phyloP scores from a whole-genome alignment of 2,113 vertebrate species.

The Leptobrachium leishanense region DNA sequence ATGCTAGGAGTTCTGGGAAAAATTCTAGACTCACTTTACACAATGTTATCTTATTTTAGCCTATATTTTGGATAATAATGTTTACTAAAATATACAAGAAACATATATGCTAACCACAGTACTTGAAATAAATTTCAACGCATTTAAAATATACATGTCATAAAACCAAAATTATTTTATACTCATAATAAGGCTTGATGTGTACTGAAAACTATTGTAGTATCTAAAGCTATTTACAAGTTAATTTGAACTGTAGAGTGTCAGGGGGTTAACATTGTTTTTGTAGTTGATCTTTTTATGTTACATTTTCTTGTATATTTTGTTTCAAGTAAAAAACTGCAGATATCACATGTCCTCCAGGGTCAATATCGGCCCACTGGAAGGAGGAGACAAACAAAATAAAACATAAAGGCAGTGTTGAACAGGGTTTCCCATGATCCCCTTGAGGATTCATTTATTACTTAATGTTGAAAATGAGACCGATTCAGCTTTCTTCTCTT shows the following conservation, averaged over 20 bases:
- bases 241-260: conserved; percentile 47
- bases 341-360: conserved; percentile 70
- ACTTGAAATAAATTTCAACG: conserved; percentile 2
- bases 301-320: conserved; percentile 70
- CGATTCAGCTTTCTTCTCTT: conserved; percentile 61
- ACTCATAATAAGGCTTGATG: no score
- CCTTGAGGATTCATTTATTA: conserved; percentile 84
- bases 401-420: conserved; percentile 61
- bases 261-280: conserved; percentile 58
- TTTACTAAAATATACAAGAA: no score
- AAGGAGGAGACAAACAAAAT: conserved; percentile 71
- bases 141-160: background rate
- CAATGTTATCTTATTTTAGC: no score
- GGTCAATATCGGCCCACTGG: conserved; percentile 63
- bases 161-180: no score
- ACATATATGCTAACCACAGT: background rate
- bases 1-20: no score
- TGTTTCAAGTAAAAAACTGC: conserved; percentile 72
- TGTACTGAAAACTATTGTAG: conserved; percentile 36
- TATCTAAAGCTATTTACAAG: conserved; percentile 17
- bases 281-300: conserved; percentile 63
- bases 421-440: conserved; percentile 76
- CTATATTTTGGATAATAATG: no score
- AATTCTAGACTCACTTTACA: no score
- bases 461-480: conserved; percentile 72